These are phyloP conservation scores for Desoria tigrina DNA, from an alignment of 2,888 invertebrate genomes.

Conservation along the genomic window DNA sequence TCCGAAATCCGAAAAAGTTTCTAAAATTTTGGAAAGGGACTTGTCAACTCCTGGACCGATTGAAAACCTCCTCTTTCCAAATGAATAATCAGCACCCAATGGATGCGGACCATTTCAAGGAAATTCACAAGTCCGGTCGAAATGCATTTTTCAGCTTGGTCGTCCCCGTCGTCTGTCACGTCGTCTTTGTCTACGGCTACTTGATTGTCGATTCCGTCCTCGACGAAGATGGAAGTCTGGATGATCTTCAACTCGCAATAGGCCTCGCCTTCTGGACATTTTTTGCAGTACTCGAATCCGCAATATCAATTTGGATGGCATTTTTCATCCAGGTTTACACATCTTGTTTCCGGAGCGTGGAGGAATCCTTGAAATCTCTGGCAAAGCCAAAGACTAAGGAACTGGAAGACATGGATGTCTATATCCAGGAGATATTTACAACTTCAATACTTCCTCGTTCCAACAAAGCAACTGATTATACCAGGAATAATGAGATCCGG, in stretches of 20 bases:
- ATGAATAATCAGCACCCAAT: not conserved
- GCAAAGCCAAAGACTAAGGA: not conserved
- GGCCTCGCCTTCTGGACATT: conserved; percentile 23
- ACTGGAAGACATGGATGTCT: not conserved
- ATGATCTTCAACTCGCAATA: conserved; percentile 23
- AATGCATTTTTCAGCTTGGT: conserved; percentile 19
- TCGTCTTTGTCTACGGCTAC: conserved; percentile 15
- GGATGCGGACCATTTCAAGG: not conserved
- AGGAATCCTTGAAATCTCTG: conserved; percentile 1
- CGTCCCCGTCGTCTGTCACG: conserved; percentile 20
- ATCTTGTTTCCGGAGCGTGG: conserved; percentile 19
- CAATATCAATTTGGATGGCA: conserved; percentile 30
- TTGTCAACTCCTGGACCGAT: conserved; percentile 6
- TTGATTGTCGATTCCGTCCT: not conserved
- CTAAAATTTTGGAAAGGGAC: conserved; percentile 29
- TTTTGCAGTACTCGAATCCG: conserved; percentile 15
- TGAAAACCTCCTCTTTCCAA: not conserved
- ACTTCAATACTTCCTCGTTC: not conserved
- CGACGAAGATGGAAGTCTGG: conserved; percentile 7
- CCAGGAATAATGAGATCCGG: not conserved
- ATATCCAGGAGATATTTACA: not conserved
- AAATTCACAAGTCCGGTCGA: conserved; percentile 7
- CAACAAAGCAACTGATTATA: not conserved
- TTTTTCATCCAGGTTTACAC: conserved; percentile 37
- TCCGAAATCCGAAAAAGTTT: conserved; percentile 20